Evolutionary conservation across 2,888 invertebrate genomes (phyloP), one percentile per base, ranked within the genome.

Genomic region (Amphipoea oculea): DNA sequence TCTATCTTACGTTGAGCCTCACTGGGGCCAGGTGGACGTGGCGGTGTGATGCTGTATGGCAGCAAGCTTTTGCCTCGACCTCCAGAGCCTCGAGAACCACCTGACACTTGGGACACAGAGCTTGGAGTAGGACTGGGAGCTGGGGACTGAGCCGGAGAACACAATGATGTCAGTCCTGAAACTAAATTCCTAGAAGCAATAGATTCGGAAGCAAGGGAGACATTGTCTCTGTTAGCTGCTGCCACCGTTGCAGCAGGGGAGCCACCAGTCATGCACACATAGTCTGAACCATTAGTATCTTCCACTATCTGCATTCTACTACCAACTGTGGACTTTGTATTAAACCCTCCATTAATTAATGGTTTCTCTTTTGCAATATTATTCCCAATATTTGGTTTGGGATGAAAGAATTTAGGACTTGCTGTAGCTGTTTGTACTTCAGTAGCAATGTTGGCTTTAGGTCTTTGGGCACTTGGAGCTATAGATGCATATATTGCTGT

Each of bases 1-100:
- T 99, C 99, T 91, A 99, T 98, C 96, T 99, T 99, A 78, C 98
- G 98, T 95, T 99, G 99, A 54, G 99, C 99, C 94, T 99, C 99
- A 77, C 99, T 99, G 40, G 99, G 99, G 5, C 99, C 99, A 90
- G 98, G 98, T 48, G 98, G 98, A 82, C 98, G 97, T 7, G 99
- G 98, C 65, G 99, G 99, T 69, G 99, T 99, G 48, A 99, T 98
- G 94, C 98, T 99, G 91, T 98, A 99, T 0, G 99, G 99, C 86
- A 99, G 95, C 76, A 99, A 95, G 88, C 98, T 98, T 93, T 99
- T 97, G 3, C 97, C 95, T 63, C 97, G 92, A 0, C 97, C 97
- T 17, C 97, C 97, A 63, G 97, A 97, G 29, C 97, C 97, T 67
- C 97, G 92, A 23, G 97, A 97, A 12, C 97, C 97, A 71, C 97